Evolutionary conservation across 2,888 invertebrate species (phyloP).

Genomic region (Lasioglossum vierecki): DNA sequence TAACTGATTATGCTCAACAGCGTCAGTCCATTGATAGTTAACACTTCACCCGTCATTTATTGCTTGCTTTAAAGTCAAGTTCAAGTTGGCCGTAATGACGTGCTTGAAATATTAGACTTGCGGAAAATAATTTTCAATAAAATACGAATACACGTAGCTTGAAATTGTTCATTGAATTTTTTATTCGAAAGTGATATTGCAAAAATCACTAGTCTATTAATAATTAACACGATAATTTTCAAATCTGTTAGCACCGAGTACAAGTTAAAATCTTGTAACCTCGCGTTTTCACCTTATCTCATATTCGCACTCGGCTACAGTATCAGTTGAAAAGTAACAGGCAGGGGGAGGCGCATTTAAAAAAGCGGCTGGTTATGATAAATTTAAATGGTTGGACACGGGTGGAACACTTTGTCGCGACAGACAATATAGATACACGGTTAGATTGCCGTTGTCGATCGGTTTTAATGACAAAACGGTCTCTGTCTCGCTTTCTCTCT

Average conservation of each 20-base stretch:
- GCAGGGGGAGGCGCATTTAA: background rate
- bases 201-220: background rate
- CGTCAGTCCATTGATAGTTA: background rate
- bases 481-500: background rate
- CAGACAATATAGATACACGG: conserved; percentile 10
- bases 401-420: background rate
- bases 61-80: background rate
- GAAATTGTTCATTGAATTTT: background rate
- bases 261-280: background rate
- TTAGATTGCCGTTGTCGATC: background rate
- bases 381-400: conserved; percentile 5
- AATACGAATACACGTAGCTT: background rate
- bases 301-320: background rate
- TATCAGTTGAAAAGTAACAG: background rate
- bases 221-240: background rate
- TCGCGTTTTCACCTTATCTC: background rate
- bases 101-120: background rate
- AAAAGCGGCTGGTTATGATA: background rate
- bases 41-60: background rate
- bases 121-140: background rate
- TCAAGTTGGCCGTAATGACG: background rate
- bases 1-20: background rate
- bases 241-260: background rate
- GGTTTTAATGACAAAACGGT: background rate
- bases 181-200: background rate